Base-by-base conservation (phyloP, 2,113 vertebrate species). In the Puffinus mauretanicus region DNA sequence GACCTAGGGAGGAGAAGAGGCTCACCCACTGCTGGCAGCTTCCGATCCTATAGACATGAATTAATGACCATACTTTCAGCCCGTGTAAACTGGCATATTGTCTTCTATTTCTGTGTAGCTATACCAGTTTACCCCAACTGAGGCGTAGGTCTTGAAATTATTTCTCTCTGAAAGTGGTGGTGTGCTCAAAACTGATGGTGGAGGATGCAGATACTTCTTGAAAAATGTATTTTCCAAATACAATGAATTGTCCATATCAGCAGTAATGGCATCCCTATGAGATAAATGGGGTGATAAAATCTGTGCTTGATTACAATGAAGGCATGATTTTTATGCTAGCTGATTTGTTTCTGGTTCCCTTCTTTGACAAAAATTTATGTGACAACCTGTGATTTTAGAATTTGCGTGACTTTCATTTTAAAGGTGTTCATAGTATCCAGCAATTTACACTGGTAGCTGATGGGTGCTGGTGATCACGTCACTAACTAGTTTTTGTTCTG, bases 221-320 rank as follows among this genome's bases (percentile, higher is more conserved):
- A 88, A 90, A 84, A 75, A 72, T 42, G 1, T 75, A 26, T 93
- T 96, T 94, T 94, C 51, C 58, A 85, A 89, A 58, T 87, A 30
- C 26, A 73, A 84, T 91, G 91, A 93, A 70, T 90, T 95, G 91
- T 64, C 75, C 32, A 1, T 88, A 69, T 79, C 66, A 49, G 40
- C 65, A 61, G 40, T 85, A 83, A 82, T 2, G 13, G 62, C 73
- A 91, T 72, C 51, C 42, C 52, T 9, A 3, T 82, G 47, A 91
- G 86, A 97, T 64, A 72, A 89, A 86, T 66, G 72, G 42, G 42
- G 47, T 78, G 83, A 60, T 49, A 82, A 72, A 89, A 32, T 65
- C 70, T 79, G 13, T 77, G n/a, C 72, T 72, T 82, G 22, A 25
- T 72, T 36, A 80, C 54, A 62, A 25, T 58, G 40, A 87, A 71